These are phyloP conservation scores for Apantesis nais DNA, from an alignment of 2,888 invertebrate genomes.

Conservation along the genomic window DNA sequence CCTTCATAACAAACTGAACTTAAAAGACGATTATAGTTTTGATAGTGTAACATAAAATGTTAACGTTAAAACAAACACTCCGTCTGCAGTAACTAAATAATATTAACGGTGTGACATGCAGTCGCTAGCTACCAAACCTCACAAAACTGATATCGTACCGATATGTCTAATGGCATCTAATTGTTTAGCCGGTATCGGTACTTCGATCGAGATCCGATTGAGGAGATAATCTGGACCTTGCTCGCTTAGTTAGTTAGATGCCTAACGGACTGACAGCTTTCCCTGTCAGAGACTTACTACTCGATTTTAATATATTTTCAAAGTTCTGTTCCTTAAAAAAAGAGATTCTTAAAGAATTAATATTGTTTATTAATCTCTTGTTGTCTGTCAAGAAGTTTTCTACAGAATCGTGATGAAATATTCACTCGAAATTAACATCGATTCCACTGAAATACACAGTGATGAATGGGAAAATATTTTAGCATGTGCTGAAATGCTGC, in stretches of 20 bases:
- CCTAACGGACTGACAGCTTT: slow-evolving; percentile 20
- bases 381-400: too few species aligned
- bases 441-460: too few species aligned
- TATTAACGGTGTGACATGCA: slow-evolving; percentile 51
- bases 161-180: slow-evolving; percentile 79
- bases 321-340: too few species aligned
- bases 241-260: slow-evolving; percentile 25
- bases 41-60: too few species aligned
- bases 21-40: too few species aligned
- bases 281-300: neutral
- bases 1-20: too few species aligned
- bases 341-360: too few species aligned
- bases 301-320: neutral
- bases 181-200: slow-evolving; percentile 74
- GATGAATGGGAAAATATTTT: too few species aligned
- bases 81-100: neutral
- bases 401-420: too few species aligned
- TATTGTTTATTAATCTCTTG: too few species aligned
- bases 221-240: slow-evolving; percentile 43
- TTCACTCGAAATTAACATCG: too few species aligned
- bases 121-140: slow-evolving; percentile 23
- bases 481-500: too few species aligned
- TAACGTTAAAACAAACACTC: neutral
- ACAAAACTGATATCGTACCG: slow-evolving; percentile 66
- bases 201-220: slow-evolving; percentile 55